Conservation (phyloP, 2,888 invertebrate genomes). For the Drosophila rubida region DNA sequence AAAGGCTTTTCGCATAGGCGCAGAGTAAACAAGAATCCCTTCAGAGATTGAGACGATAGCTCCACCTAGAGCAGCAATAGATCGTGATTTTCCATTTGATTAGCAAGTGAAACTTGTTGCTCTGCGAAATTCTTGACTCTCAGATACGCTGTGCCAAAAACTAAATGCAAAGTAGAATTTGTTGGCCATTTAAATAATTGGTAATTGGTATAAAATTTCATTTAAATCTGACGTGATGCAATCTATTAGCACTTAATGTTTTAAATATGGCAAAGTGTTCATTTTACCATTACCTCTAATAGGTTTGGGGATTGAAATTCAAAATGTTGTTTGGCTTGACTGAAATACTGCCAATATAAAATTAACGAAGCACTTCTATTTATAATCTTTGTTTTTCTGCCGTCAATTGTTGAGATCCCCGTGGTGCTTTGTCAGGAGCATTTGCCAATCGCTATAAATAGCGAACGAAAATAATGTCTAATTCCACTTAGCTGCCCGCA, state of each 20-base stretch:
- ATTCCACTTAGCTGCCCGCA: conserved; percentile 26
- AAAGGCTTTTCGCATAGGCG: background rate
- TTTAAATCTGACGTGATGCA: too few species aligned
- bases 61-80: background rate
- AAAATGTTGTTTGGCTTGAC: background rate
- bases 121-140: background rate
- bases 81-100: background rate
- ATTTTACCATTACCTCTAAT: background rate
- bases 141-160: background rate
- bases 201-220: too few species aligned
- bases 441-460: conserved; percentile 28
- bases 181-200: too few species aligned
- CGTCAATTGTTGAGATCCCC: background rate
- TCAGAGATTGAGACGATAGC: background rate
- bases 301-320: too few species aligned
- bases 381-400: background rate
- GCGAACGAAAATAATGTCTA: conserved; percentile 36
- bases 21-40: conserved; percentile 7
- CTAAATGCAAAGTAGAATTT: background rate
- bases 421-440: background rate
- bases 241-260: too few species aligned
- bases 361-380: background rate
- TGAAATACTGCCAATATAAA: background rate
- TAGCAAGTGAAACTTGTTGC: background rate
- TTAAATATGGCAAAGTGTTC: too few species aligned